Conservation (phyloP, 2,888 invertebrate genomes). For the Gnatocerus cornutus region DNA sequence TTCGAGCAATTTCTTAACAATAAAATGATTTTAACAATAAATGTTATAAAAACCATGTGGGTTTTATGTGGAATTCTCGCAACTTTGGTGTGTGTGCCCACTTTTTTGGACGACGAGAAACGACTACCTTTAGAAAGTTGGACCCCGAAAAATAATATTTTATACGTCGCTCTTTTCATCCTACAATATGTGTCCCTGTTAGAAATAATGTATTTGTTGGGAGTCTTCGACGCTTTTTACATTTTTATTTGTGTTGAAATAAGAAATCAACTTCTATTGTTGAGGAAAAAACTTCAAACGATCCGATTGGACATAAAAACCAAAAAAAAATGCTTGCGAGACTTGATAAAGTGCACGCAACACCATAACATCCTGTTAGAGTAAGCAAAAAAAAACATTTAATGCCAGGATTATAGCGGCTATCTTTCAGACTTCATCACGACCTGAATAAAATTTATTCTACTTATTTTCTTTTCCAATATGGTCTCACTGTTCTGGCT, state of each 20-base stretch:
- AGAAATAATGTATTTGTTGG: conserved; percentile 22
- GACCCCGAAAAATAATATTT: not conserved
- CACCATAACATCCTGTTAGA: conserved; percentile 22
- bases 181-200: not conserved
- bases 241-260: conserved; percentile 24
- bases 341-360: conserved; percentile 1
- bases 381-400: conserved; percentile 1
- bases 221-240: conserved; percentile 25
- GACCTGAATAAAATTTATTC: conserved; percentile 16
- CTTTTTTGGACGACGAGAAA: not conserved
- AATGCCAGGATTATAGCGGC: not conserved
- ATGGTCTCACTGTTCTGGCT: conserved; percentile 10
- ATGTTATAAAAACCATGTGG: not conserved
- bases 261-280: conserved; percentile 17
- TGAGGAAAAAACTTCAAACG: conserved; percentile 2
- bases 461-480: conserved; percentile 13
- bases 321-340: not conserved
- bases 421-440: conserved; percentile 6
- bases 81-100: not conserved
- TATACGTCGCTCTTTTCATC: not conserved
- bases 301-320: not conserved
- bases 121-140: conserved; percentile 11
- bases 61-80: not conserved
- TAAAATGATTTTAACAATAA: conserved; percentile 8
- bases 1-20: not conserved